These are phyloP conservation scores for Plebejus argus DNA, from an alignment of 2,888 invertebrate species.

Conservation along the genomic window DNA sequence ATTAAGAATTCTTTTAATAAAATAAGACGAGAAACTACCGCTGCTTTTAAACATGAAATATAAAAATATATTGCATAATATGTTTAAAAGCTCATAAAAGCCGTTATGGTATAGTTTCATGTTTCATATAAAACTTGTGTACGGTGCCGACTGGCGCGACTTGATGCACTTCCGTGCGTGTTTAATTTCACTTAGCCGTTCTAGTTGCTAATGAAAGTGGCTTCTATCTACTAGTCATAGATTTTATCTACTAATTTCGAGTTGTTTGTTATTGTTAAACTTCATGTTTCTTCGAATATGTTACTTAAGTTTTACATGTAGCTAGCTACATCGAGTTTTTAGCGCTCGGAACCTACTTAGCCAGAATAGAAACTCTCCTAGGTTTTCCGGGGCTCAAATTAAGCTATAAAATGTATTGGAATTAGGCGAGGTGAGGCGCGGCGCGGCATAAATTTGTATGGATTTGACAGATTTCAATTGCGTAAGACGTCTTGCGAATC, in stretches of 20 bases:
- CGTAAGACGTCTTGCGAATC: no score
- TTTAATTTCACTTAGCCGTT: constrained; percentile 60
- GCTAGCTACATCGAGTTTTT: background rate
- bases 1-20: background rate
- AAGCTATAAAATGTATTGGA: no score
- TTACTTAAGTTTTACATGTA: background rate
- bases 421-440: no score
- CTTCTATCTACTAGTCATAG: constrained; percentile 51
- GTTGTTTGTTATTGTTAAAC: background rate
- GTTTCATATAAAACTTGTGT: constrained; percentile 20
- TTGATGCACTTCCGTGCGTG: constrained; percentile 48
- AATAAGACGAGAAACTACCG: background rate
- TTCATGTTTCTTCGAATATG: background rate
- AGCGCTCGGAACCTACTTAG: no score
- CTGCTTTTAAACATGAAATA: background rate
- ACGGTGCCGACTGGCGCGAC: constrained; percentile 33
- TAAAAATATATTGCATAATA: background rate
- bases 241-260: background rate
- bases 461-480: no score
- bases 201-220: constrained; percentile 64
- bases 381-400: no score
- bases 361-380: no score
- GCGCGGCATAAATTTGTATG: no score
- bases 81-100: constrained; percentile 13
- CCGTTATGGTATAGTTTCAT: constrained; percentile 9